Evolutionary conservation across 2,113 vertebrate species (phyloP).

Genomic region (Myanophis thanlyinensis): DNA sequence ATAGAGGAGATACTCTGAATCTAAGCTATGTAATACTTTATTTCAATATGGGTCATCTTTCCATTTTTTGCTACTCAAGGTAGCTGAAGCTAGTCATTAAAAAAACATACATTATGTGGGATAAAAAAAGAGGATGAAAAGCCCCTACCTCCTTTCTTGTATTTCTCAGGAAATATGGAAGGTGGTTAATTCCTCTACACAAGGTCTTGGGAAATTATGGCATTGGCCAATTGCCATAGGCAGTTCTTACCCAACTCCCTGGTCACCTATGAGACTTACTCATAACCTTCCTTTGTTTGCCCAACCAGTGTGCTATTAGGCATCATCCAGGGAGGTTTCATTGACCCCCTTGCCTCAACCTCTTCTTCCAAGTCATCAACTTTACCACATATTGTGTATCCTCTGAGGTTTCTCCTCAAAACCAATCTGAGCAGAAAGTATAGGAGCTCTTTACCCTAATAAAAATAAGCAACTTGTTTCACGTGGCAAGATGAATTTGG

Average conservation of each 20-base stretch:
- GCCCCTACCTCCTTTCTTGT: not conserved
- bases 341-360: not conserved
- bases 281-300: not conserved
- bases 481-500: not conserved
- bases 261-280: not conserved
- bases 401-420: not conserved
- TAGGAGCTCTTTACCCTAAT: not conserved
- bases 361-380: not conserved
- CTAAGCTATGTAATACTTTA: not conserved
- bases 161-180: not conserved
- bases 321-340: not conserved
- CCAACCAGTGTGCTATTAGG: not conserved
- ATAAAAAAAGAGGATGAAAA: not conserved
- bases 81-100: not conserved
- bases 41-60: not conserved
- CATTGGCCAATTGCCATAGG: not conserved
- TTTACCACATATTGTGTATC: not conserved
- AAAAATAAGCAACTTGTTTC: not conserved
- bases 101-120: not conserved
- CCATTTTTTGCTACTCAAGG: not conserved
- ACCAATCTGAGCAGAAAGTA: not conserved
- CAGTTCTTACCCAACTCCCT: not conserved
- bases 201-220: not conserved
- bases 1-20: not conserved
- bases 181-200: not conserved